Percentiles rank a stretch among this genome's conserved stretches.
phyloP scores from a whole-genome alignment of 1,140 invertebrate species.

The Anagrus nilaparvatae region DNA sequence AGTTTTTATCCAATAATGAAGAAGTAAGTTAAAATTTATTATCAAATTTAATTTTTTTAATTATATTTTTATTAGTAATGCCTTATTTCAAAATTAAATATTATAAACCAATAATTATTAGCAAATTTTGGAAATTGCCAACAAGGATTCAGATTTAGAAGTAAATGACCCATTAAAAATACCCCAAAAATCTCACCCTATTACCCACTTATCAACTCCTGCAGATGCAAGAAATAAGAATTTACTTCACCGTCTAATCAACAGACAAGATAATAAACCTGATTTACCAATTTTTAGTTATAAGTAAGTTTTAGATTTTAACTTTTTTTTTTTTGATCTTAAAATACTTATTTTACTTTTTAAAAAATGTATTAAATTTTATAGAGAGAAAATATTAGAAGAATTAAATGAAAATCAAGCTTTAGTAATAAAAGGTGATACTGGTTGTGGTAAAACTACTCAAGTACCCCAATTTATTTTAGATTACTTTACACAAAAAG shows the following conservation, averaged over 20 bases:
- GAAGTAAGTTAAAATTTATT: conserved; percentile 15
- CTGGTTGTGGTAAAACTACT: conserved; percentile 83
- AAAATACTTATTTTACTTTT: neutral
- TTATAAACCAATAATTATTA: conserved; percentile 5
- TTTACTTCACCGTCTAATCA: neutral
- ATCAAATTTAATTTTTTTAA: conserved; percentile 1
- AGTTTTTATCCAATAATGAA: conserved; percentile 22
- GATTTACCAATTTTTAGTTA: conserved; percentile 18
- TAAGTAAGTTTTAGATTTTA: conserved; percentile 13
- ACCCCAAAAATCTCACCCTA: neutral
- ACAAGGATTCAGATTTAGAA: neutral
- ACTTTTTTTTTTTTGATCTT: neutral
- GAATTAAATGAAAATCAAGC: conserved; percentile 42
- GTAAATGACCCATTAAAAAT: neutral
- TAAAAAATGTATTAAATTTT: conserved; percentile 10
- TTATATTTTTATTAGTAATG: conserved; percentile 4
- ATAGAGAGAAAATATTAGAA: conserved; percentile 24
- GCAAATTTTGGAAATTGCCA: conserved; percentile 13
- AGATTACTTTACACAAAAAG: conserved; percentile 49
- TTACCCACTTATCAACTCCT: conserved; percentile 1
- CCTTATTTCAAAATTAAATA: conserved; percentile 5
- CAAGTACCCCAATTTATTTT: conserved; percentile 88
- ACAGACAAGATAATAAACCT: neutral
- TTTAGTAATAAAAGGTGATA: conserved; percentile 73
- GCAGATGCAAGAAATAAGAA: conserved; percentile 1